Evolutionary conservation across 2,797 vertebrate genomes (phyloP).

Genomic region (Karalla daura): DNA sequence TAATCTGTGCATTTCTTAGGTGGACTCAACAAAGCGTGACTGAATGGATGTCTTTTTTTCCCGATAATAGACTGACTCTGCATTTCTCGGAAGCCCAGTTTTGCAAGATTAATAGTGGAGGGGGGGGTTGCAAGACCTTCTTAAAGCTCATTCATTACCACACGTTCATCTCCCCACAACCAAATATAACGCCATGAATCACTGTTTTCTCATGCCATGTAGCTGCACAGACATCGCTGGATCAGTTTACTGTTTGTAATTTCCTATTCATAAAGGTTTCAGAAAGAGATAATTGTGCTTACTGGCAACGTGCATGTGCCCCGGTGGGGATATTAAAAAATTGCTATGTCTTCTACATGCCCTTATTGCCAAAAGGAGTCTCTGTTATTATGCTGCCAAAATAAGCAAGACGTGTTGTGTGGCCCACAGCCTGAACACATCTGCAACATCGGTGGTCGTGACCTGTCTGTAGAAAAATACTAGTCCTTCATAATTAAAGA

Average conservation of each 20-base stretch:
- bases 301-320: slow-evolving; percentile 9
- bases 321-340: slow-evolving; percentile 45
- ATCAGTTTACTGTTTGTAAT: slow-evolving; percentile 60
- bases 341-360: neutral
- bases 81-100: slow-evolving; percentile 56
- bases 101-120: slow-evolving; percentile 77
- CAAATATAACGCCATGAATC: slow-evolving; percentile 78
- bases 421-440: neutral
- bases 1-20: slow-evolving; percentile 55
- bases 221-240: slow-evolving; percentile 41
- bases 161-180: slow-evolving; percentile 68
- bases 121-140: slow-evolving; percentile 70
- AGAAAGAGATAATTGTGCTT: slow-evolving; percentile 32
- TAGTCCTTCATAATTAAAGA: too few relatives aligned
- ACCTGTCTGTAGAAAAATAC: neutral
- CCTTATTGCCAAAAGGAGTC: slow-evolving; percentile 4
- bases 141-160: slow-evolving; percentile 78
- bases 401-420: slow-evolving; percentile 3
- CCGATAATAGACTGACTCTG: slow-evolving; percentile 75
- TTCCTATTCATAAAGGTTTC: slow-evolving; percentile 52
- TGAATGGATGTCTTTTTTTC: slow-evolving; percentile 75
- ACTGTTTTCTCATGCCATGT: slow-evolving; percentile 40
- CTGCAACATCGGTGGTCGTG: neutral
- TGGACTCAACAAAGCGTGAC: slow-evolving; percentile 61
- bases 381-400: slow-evolving; percentile 20